Conservation (phyloP, 2,797 vertebrate genomes). For the Natrix natrix region DNA sequence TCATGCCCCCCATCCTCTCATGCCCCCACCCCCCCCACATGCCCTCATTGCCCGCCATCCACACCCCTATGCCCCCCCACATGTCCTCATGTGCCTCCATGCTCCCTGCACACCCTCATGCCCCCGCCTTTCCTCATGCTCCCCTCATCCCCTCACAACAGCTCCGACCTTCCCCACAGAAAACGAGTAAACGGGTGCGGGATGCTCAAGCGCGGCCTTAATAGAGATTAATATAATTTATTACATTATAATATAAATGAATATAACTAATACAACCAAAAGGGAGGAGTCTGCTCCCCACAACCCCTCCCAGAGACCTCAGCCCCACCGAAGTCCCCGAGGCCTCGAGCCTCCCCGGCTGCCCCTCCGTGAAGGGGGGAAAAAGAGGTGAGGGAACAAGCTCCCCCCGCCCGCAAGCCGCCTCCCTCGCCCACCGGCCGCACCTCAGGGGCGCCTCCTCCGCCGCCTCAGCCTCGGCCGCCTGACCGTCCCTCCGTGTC, state of each 20-base stretch:
- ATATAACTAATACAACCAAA: neutral
- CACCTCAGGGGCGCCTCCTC: neutral
- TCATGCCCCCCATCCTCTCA: too few species aligned
- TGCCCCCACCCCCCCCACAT: too few species aligned
- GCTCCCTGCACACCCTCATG: too few species aligned
- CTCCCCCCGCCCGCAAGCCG: neutral
- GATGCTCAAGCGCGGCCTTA: neutral
- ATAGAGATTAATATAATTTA: too few species aligned
- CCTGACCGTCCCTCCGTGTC: neutral
- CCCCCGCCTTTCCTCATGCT: too few species aligned
- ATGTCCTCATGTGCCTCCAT: too few species aligned
- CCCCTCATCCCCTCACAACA: neutral
- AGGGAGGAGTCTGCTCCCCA: neutral
- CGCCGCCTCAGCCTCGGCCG: neutral
- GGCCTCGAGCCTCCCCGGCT: neutral
- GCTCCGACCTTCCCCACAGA: neutral
- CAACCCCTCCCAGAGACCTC: too few species aligned
- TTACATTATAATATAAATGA: neutral
- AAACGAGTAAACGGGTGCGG: neutral
- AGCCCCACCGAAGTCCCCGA: too few species aligned
- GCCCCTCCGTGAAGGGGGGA: neutral
- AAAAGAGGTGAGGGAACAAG: too few species aligned
- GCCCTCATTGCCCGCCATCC: too few species aligned
- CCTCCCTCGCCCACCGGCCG: neutral
- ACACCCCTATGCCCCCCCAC: too few species aligned